Evolutionary conservation across 2,888 invertebrate genomes (phyloP), one percentile per base, ranked within the genome.

Genomic region (Clunio marinus): DNA sequence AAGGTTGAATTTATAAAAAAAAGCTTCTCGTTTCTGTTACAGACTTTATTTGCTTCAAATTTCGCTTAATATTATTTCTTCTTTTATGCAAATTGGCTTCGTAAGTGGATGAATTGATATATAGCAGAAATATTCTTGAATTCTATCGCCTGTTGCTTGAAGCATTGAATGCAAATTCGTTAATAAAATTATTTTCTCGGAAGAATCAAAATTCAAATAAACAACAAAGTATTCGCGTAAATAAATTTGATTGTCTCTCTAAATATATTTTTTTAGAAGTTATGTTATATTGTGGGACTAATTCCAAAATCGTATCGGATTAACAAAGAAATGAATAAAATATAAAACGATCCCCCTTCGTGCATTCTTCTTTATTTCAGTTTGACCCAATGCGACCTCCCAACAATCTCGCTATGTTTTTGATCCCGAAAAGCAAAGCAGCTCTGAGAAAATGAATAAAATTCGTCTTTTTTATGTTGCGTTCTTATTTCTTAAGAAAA

Each of bases 351-450:
- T 59, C 59, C 28, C 59, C 59, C 59, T 59, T 20, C 28, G 10
- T 58, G 32, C 32, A 32, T 17, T 58, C 20, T 13, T 10, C 46
- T 22, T 10, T 20, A 22, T 51, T 17, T 17, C 20, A 13, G 57
- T n/a, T 17, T 59, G 59, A 59, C 59, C 59, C 4, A 32, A 0
- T 8, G 20, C 59, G 59, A 59, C 59, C 59, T 59, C 35, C 59
- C 59, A 59, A 59, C 27, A 51, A 10, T 37, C 15, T n/a, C n/a
- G n/a, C n/a, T n/a, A 41, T 41, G 8, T 32, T 8, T 32, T 25
- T 2, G 7, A 46, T 46, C 8, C 55, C n/a, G 22, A 57, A 5
- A n/a, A 57, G 17, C 17, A 15, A 41, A 35, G 8, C n/a, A n/a
- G 5, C 17, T 2, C 51, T 10, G n/a, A 20, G 51, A 55, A 55